Evolutionary conservation across 2,888 invertebrate species (phyloP).

Genomic region (Bombylius major): DNA sequence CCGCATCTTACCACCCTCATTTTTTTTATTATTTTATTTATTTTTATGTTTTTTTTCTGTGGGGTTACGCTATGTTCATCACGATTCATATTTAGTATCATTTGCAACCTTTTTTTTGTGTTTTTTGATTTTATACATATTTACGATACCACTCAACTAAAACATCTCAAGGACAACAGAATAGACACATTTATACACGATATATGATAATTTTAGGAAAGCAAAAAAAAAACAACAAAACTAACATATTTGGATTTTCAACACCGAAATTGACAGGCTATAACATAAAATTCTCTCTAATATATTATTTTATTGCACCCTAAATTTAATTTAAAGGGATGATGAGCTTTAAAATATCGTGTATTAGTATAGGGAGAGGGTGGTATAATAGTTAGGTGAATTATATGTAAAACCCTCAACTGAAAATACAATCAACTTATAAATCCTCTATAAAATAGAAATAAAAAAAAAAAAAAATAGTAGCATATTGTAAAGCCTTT

Average conservation of each 20-base stretch:
- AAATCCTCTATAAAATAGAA: no score
- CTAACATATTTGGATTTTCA: constrained; percentile 9
- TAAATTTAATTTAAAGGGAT: background rate
- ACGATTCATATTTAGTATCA: constrained; percentile 3
- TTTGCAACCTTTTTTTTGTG: constrained; percentile 1
- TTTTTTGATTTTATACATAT: no score
- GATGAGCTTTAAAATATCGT: background rate
- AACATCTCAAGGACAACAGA: background rate
- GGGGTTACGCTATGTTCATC: background rate
- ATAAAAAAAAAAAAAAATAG: no score
- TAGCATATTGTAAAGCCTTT: no score
- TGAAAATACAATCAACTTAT: no score
- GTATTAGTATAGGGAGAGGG: background rate
- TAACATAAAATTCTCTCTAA: constrained; percentile 1
- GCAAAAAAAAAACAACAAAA: background rate
- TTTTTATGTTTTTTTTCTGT: background rate
- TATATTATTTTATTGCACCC: background rate
- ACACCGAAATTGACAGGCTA: background rate
- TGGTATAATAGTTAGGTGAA: no score
- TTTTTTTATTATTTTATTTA: background rate
- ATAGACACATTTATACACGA: constrained; percentile 2
- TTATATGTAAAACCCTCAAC: no score
- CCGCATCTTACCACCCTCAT: constrained; percentile 8
- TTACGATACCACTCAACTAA: background rate
- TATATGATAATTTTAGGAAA: no score